These are phyloP conservation scores for Sardina pilchardus DNA, from an alignment of 2,113 vertebrate genomes.

Conservation along the genomic window DNA sequence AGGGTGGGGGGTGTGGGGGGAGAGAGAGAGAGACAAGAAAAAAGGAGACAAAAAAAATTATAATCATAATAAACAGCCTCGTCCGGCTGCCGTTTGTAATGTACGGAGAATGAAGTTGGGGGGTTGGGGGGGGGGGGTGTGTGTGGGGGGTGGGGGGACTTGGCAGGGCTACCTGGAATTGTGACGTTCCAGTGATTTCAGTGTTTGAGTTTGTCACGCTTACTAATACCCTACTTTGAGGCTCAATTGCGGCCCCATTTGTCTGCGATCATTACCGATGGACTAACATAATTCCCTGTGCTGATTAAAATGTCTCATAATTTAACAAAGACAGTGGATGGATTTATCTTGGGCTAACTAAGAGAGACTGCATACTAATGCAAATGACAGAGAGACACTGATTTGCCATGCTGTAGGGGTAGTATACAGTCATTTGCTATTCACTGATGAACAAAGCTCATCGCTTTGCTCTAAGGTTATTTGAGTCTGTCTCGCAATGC, in stretches of 20 bases:
- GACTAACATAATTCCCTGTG: conserved; percentile 45
- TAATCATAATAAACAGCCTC: conserved; percentile 49
- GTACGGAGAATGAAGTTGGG: not conserved
- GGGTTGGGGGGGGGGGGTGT: conserved; percentile 49
- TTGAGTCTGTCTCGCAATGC: not conserved
- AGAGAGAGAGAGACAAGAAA: conserved; percentile 44
- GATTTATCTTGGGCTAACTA: conserved; percentile 49
- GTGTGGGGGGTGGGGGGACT: conserved; percentile 60
- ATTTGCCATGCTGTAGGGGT: not conserved
- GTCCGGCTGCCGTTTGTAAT: conserved; percentile 28
- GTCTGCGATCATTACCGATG: conserved; percentile 41
- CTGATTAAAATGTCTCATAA: conserved; percentile 57
- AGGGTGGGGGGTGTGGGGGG: conserved; percentile 14
- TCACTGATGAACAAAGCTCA: conserved; percentile 13
- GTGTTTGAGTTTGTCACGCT: conserved; percentile 44
- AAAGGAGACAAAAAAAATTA: not conserved
- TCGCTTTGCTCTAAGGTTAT: not conserved
- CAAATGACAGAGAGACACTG: conserved; percentile 22
- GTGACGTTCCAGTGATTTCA: conserved; percentile 50
- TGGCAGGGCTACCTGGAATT: conserved; percentile 60
- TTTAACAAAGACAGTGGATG: conserved; percentile 47
- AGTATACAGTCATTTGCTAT: conserved; percentile 5
- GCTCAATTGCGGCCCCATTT: conserved; percentile 42
- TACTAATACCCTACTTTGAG: conserved; percentile 37
- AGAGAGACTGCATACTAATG: conserved; percentile 39